Base-by-base conservation (phyloP, 2,797 vertebrate species). In the Falco biarmicus region DNA sequence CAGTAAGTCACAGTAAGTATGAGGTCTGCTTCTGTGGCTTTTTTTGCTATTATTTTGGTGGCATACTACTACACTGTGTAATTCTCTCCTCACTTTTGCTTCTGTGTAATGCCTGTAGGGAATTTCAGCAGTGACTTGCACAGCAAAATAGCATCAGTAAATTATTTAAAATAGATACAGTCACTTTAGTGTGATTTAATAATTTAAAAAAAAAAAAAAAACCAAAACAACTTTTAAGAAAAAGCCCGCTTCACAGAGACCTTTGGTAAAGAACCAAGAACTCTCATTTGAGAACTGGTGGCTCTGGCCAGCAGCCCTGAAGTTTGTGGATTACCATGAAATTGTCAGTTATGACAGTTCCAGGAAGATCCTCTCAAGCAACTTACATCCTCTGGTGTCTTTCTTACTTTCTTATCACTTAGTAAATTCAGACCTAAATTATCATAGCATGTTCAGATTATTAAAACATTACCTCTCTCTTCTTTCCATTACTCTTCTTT, bases 91-190 rank as follows among this genome's bases (percentile, higher is more conserved):
- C 15, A 4, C 29, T 1, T 73, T 92, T 59, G 9, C 66, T 84
- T 74, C 84, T 85, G 22, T 70, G 37, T 66, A 45, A 56, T n/a
- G 73, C 73, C 90, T 43, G 48, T 34, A 47, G 86, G 56, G 71
- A 90, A 56, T 80, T 77, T 77, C 37, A 75, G 69, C 73, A 59
- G 41, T 77, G 80, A 60, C 84, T 92, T 39, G 45, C 60, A 37
- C 20, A 32, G 83, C 87, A 31, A 94, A 93, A 84, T n/a, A 75
- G 31, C 39, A 21, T 37, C 61, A 75, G 71, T 96, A 75, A 92
- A 96, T 96, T 89, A 95, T 96, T 96, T 87, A 95, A 71, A 80
- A 75, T 65, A 45, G 69, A 6, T 88, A 37, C 9, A 96, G 95
- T 84, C 65, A 50, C 84, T 95, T 96, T 25, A 85, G 25, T 15